These are phyloP conservation scores for Leptinotarsa juncta DNA, from an alignment of 2,888 invertebrate genomes.

Conservation along the genomic window DNA sequence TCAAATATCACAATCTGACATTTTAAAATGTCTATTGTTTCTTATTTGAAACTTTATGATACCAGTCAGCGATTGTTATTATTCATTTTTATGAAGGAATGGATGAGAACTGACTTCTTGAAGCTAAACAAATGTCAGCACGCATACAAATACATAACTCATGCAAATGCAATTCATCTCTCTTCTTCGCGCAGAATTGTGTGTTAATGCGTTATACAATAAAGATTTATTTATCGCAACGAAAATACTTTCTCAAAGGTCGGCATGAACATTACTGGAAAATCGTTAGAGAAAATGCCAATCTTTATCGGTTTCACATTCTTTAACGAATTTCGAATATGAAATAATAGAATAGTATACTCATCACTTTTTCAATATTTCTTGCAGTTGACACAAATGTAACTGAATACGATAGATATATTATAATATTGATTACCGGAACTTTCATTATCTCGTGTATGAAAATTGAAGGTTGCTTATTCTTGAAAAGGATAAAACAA, in stretches of 20 bases:
- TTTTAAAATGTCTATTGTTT: not conserved
- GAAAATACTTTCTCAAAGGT: not conserved
- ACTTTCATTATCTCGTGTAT: not conserved
- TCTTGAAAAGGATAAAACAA: not conserved
- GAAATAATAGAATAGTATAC: too few species aligned
- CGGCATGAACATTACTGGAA: not conserved
- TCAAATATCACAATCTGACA: not conserved
- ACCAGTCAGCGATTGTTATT: not conserved
- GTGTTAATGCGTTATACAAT: not conserved
- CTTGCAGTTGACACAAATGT: too few species aligned
- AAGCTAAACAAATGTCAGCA: slow-evolving; percentile 2
- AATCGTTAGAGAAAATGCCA: too few species aligned
- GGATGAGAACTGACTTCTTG: slow-evolving; percentile 1
- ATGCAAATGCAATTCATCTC: slow-evolving; percentile 1
- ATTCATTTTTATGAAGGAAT: not conserved
- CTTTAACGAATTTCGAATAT: too few species aligned
- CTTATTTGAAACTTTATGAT: not conserved
- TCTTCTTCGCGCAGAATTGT: not conserved
- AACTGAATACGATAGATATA: not conserved
- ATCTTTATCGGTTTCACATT: too few species aligned
- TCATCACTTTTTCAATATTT: too few species aligned
- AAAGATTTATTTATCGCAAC: too few species aligned
- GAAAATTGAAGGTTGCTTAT: not conserved
- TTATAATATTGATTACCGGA: not conserved
- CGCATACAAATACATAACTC: slow-evolving; percentile 13